A percentile compares a stretch with the other conserved stretches of the same genome.
Conservation (phyloP, 2,113 vertebrate genomes). For the Mustela nigripes region DNA sequence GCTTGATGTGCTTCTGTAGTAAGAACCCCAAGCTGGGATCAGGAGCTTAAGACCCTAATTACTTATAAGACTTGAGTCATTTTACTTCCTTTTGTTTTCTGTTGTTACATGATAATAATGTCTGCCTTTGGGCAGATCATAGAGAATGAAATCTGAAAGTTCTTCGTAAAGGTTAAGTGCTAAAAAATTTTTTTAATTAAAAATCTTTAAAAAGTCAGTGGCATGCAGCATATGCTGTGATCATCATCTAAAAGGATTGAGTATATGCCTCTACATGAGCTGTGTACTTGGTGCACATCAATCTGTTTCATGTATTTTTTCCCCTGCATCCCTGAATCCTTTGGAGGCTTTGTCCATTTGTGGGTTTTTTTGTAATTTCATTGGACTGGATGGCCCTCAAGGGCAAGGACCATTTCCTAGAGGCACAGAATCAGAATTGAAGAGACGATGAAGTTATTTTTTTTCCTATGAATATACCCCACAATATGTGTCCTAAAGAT, state of each 20-base stretch:
- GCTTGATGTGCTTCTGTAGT: not conserved
- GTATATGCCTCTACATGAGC: not conserved
- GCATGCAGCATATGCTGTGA: not conserved
- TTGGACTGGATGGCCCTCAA: not conserved
- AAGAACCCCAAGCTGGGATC: not conserved
- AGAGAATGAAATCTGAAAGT: slow-evolving; percentile 52
- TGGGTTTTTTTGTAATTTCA: not conserved
- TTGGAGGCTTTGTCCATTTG: slow-evolving; percentile 29
- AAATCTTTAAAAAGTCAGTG: not conserved
- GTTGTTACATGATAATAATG: slow-evolving; percentile 28
- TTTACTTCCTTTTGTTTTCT: slow-evolving; percentile 35
- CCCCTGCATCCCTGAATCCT: not conserved
- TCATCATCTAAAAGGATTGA: not conserved
- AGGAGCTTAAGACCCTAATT: not conserved
- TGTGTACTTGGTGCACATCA: not conserved
- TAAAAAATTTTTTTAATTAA: no score
- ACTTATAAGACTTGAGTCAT: not conserved
- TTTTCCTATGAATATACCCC: not conserved
- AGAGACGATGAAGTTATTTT: not conserved
- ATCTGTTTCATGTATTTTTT: not conserved
- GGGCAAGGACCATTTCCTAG: not conserved
- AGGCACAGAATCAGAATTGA: not conserved
- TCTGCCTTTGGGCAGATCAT: not conserved
- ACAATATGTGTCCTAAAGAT: not conserved
- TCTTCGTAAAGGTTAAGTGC: not conserved